A percentile compares a stretch with the other conserved stretches of the same genome.
Evolutionary conservation across 2,888 invertebrate species (phyloP).

Genomic region (Cacoxenus indagator): DNA sequence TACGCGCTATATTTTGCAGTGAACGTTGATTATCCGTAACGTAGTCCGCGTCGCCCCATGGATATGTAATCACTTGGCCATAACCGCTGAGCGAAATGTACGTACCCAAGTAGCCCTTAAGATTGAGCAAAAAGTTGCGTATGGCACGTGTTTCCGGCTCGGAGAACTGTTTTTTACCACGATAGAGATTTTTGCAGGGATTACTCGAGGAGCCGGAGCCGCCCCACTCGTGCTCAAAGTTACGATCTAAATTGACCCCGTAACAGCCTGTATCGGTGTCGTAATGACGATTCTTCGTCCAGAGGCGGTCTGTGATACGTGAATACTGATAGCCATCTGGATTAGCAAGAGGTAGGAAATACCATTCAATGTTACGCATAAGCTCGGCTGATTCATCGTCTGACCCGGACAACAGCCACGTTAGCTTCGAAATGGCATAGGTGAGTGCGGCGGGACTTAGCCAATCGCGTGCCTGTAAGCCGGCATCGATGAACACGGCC

Average conservation of each 20-base stretch:
- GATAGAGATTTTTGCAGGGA: conserved; percentile 85
- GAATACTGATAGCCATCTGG: conserved; percentile 90
- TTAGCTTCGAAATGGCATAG: conserved; percentile 80
- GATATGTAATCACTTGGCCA: conserved; percentile 72
- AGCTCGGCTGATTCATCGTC: conserved; percentile 71
- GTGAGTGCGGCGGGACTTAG: conserved; percentile 84
- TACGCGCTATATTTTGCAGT: conserved; percentile 54
- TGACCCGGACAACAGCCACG: conserved; percentile 74
- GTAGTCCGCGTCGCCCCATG: conserved; percentile 68
- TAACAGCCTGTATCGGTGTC: conserved; percentile 74
- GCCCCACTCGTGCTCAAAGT: conserved; percentile 90
- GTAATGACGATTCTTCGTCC: conserved; percentile 82
- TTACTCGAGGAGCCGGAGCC: conserved; percentile 82
- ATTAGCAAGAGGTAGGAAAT: conserved; percentile 81
- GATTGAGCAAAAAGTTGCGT: conserved; percentile 71
- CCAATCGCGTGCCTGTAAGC: conserved; percentile 92
- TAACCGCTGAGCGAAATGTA: conserved; percentile 69
- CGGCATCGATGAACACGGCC: conserved; percentile 81
- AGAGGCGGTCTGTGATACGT: conserved; percentile 82
- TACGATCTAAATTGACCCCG: conserved; percentile 87
- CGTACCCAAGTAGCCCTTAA: conserved; percentile 59
- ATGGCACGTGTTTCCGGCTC: conserved; percentile 85
- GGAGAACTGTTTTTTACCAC: conserved; percentile 84
- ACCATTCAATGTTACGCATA: conserved; percentile 87
- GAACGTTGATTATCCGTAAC: conserved; percentile 60